Percentiles rank a stretch among this genome's conserved stretches.
phyloP scores from a whole-genome alignment of 2,797 vertebrate genomes.

The Parambassis ranga region DNA sequence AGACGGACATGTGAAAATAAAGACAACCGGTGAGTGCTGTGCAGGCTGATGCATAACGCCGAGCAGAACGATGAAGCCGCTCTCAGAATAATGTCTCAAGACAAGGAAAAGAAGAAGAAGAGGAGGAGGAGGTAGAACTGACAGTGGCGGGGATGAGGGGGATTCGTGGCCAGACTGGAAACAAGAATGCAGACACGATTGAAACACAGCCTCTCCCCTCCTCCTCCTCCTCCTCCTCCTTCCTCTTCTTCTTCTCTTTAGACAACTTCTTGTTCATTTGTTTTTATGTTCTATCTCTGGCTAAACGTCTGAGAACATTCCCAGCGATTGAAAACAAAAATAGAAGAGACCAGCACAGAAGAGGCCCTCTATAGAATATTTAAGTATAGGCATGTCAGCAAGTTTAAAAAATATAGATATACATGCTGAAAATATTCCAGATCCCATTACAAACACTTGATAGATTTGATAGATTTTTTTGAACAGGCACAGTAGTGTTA shows the following conservation, averaged over 20 bases:
- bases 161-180: not conserved
- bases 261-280: too few relatives aligned
- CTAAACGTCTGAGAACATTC: constrained; percentile 24
- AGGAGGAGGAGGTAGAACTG: not conserved
- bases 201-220: not conserved
- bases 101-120: not conserved
- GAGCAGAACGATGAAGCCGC: not conserved
- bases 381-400: constrained; percentile 61
- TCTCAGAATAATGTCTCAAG: too few relatives aligned
- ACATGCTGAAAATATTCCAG: constrained; percentile 69
- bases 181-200: not conserved
- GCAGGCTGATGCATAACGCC: not conserved
- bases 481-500: constrained; percentile 91
- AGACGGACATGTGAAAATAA: not conserved
- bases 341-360: constrained; percentile 41
- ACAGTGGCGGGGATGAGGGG: not conserved
- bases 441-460: constrained; percentile 74
- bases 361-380: constrained; percentile 47
- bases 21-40: not conserved
- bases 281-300: constrained; percentile 5
- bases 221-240: not conserved
- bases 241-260: not conserved
- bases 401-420: constrained; percentile 74
- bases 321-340: constrained; percentile 45
- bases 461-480: constrained; percentile 59